phyloP scores from a whole-genome alignment of 2,797 vertebrate genomes.

The Peromyscus nudipes region DNA sequence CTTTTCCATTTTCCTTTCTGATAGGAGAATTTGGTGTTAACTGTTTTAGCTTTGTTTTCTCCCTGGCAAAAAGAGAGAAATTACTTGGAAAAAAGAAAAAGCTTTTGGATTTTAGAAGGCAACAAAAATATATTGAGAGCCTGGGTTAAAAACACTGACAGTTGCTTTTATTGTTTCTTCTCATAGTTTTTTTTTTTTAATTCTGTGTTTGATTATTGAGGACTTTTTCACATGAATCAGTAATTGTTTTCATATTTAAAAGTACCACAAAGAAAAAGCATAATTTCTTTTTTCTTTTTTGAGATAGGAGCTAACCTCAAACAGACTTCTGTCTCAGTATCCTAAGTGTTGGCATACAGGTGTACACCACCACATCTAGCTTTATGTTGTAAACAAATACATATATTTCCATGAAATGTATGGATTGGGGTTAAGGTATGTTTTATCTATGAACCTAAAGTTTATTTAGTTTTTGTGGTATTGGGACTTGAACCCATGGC shows the following conservation, averaged over 20 bases:
- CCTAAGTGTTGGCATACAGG: neutral
- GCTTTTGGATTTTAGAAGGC: slow-evolving; percentile 14
- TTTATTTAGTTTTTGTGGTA: neutral
- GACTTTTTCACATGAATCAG: neutral
- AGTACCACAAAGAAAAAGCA: neutral
- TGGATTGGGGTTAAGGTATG: neutral
- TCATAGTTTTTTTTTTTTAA: neutral
- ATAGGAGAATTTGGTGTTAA: neutral
- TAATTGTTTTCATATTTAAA: slow-evolving; percentile 61
- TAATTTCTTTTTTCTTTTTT: slow-evolving; percentile 29
- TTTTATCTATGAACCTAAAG: neutral
- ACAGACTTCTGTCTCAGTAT: neutral
- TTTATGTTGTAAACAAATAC: slow-evolving; percentile 5
- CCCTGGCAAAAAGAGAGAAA: slow-evolving; percentile 24
- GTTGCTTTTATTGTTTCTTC: slow-evolving; percentile 53
- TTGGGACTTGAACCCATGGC: neutral
- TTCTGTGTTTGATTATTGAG: slow-evolving; percentile 35
- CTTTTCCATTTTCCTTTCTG: neutral
- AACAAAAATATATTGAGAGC: slow-evolving; percentile 33
- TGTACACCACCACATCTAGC: neutral
- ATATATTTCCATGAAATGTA: slow-evolving; percentile 34
- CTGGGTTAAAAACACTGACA: neutral
- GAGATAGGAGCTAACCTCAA: neutral
- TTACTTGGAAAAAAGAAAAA: slow-evolving; percentile 11
- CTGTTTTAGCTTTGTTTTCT: slow-evolving; percentile 53